These are phyloP conservation scores for Adrianichthys oophorus DNA, from an alignment of 2,797 vertebrate species.

Conservation along the genomic window DNA sequence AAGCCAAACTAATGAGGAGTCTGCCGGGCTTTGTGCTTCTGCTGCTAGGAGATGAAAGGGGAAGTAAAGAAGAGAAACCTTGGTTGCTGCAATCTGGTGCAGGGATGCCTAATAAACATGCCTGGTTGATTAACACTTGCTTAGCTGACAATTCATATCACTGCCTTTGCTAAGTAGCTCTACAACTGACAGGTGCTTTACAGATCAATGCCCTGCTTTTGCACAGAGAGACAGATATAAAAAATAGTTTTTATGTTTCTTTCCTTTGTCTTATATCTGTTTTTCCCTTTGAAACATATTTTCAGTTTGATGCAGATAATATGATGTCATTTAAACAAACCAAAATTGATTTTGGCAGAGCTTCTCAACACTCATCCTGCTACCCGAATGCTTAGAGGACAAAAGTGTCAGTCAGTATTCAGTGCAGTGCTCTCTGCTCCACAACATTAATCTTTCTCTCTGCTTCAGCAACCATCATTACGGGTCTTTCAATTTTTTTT, in stretches of 20 bases:
- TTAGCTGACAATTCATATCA: constrained; percentile 57
- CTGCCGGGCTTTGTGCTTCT: constrained; percentile 58
- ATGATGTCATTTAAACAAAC: constrained; percentile 2
- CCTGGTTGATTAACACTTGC: constrained; percentile 50
- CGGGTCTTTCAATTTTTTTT: background rate
- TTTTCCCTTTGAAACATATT: constrained; percentile 2
- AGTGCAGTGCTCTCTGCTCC: constrained; percentile 28
- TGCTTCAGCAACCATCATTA: constrained; percentile 16
- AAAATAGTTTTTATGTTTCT: background rate
- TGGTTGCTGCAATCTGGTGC: constrained; percentile 53
- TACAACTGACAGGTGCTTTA: constrained; percentile 55
- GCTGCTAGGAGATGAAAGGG: constrained; percentile 65
- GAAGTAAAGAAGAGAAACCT: constrained; percentile 56
- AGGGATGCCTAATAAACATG: constrained; percentile 58
- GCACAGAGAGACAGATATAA: background rate
- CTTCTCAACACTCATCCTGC: constrained; percentile 26
- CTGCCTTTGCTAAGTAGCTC: constrained; percentile 34
- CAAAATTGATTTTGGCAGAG: constrained; percentile 12
- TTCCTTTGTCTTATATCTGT: background rate
- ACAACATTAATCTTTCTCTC: constrained; percentile 11
- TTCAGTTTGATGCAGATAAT: background rate
- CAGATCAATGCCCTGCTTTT: background rate
- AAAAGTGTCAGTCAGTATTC: constrained; percentile 54
- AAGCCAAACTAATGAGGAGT: constrained; percentile 69
- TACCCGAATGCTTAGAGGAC: constrained; percentile 33